Percentiles rank a stretch among this genome's conserved stretches.
phyloP scores from a whole-genome alignment of 1,140 invertebrate species.

The Drosophila suzukii region DNA sequence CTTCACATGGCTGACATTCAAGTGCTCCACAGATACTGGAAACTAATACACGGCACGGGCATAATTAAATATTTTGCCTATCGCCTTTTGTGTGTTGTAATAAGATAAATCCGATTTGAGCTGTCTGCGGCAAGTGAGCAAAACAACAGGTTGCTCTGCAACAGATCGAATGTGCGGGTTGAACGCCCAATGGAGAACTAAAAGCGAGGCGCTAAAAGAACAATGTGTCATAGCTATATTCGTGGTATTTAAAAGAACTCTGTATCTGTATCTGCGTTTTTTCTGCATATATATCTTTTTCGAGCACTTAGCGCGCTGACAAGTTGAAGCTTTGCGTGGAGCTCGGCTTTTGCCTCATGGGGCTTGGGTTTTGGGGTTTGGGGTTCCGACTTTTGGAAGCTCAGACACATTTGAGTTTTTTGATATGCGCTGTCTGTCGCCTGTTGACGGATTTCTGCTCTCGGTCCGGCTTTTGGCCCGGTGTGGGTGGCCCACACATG shows the following conservation, averaged over 20 bases:
- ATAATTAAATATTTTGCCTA: slow-evolving; percentile 72
- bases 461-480: slow-evolving; percentile 23
- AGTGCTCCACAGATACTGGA: slow-evolving; percentile 7
- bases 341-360: slow-evolving; percentile 42
- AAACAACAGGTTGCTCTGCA: slow-evolving; percentile 54
- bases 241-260: slow-evolving; percentile 52
- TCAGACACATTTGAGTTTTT: slow-evolving; percentile 65
- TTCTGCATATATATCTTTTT: slow-evolving; percentile 42
- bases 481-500: slow-evolving; percentile 74
- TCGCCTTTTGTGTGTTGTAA: slow-evolving; percentile 70
- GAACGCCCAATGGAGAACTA: slow-evolving; percentile 65
- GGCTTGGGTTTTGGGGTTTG: slow-evolving; percentile 23
- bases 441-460: slow-evolving; percentile 53
- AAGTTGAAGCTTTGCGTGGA: slow-evolving; percentile 79
- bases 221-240: slow-evolving; percentile 63
- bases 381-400: slow-evolving; percentile 16
- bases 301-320: slow-evolving; percentile 74
- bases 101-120: slow-evolving; percentile 71
- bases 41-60: slow-evolving; percentile 68
- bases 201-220: slow-evolving; percentile 63
- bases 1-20: not conserved
- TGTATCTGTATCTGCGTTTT: slow-evolving; percentile 7
- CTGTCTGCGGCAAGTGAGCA: slow-evolving; percentile 46
- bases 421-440: slow-evolving; percentile 74
- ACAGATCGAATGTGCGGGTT: slow-evolving; percentile 62